These are phyloP conservation scores for Lucifuga dentata DNA, from an alignment of 2,113 vertebrate genomes.

Conservation along the genomic window DNA sequence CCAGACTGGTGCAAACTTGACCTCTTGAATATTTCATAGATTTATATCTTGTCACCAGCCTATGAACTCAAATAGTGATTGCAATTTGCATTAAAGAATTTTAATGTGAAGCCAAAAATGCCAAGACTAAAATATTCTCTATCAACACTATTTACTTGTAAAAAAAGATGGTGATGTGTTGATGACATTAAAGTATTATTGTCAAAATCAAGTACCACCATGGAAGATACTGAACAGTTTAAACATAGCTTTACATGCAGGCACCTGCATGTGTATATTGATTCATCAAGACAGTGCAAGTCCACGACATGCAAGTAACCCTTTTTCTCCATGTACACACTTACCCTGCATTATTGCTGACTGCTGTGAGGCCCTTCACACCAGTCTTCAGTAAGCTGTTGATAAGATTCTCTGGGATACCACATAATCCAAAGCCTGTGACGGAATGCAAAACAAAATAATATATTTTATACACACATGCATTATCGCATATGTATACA, in stretches of 20 bases:
- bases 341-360: conserved; percentile 99
- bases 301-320: neutral
- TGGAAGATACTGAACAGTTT: neutral
- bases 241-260: neutral
- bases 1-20: too few relatives aligned
- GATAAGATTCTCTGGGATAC: conserved; percentile 98
- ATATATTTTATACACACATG: neutral
- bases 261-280: neutral
- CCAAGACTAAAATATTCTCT: too few relatives aligned
- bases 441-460: neutral
- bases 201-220: conserved; percentile 9
- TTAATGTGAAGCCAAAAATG: too few relatives aligned
- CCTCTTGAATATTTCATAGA: too few relatives aligned
- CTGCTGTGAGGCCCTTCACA: conserved; percentile 90
- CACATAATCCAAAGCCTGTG: conserved; percentile 95
- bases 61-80: too few relatives aligned
- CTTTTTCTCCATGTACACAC: conserved; percentile 47
- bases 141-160: too few relatives aligned
- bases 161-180: neutral
- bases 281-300: too few relatives aligned
- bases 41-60: too few relatives aligned
- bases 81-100: too few relatives aligned
- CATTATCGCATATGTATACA: too few relatives aligned
- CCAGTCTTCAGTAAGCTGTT: conserved; percentile 92
- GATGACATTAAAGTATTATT: neutral